Conservation (phyloP, 2,113 vertebrate species). For the Varanus komodoensis region DNA sequence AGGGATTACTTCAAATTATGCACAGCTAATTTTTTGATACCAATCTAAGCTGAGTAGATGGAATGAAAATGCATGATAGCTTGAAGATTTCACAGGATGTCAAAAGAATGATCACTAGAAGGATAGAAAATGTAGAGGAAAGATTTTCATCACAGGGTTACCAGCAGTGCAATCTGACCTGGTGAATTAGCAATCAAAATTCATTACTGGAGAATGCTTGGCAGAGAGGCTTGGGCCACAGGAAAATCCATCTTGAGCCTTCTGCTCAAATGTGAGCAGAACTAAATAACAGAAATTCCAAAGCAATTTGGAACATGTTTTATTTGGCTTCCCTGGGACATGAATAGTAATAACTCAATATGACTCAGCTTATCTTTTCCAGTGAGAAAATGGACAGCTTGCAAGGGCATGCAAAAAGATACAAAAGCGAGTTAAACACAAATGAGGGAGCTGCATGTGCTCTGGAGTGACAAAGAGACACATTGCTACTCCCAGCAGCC, state of each 20-base stretch:
- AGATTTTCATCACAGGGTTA: neutral
- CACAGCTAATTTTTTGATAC: slow-evolving; percentile 6
- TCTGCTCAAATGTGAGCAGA: slow-evolving; percentile 10
- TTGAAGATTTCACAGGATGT: neutral
- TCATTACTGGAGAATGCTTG: slow-evolving; percentile 17
- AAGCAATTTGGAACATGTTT: slow-evolving; percentile 25
- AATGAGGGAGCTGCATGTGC: neutral
- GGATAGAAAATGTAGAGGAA: neutral
- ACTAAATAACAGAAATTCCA: slow-evolving; percentile 20
- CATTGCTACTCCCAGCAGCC: no score
- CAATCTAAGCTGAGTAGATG: neutral
- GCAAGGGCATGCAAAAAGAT: neutral
- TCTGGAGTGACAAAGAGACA: neutral
- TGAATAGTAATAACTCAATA: slow-evolving; percentile 12
- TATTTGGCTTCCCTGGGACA: slow-evolving; percentile 3
- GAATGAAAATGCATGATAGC: no score
- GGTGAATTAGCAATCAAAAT: slow-evolving; percentile 31
- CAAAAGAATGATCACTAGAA: neutral
- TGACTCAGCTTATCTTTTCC: neutral
- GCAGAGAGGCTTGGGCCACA: slow-evolving; percentile 4
- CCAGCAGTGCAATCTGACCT: neutral
- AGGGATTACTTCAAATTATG: slow-evolving; percentile 2
- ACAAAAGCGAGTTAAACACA: neutral
- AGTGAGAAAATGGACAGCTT: neutral
- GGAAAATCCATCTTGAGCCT: slow-evolving; percentile 34